phyloP scores from a whole-genome alignment of 2,888 invertebrate species.

The Aspidiotus destructor region DNA sequence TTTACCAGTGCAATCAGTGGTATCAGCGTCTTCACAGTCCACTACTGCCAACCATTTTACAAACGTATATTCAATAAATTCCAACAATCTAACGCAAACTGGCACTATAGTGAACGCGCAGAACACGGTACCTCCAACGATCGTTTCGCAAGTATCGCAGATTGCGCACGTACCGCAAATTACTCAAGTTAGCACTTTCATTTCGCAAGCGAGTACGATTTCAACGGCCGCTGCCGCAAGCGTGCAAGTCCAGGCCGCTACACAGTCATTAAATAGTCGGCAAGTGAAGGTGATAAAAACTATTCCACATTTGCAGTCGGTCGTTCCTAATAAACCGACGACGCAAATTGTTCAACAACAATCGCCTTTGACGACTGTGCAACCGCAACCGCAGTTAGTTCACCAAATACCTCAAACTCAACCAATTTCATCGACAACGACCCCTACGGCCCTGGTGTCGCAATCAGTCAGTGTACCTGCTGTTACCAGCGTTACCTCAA shows the following conservation, averaged over 20 bases:
- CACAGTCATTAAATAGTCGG: slow-evolving; percentile 3
- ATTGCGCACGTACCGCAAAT: background rate
- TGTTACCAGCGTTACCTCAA: slow-evolving; percentile 5
- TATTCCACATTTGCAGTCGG: slow-evolving; percentile 35
- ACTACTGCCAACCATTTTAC: slow-evolving; percentile 1
- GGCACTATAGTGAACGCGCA: background rate
- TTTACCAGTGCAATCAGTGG: background rate
- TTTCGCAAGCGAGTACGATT: background rate
- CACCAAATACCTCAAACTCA: slow-evolving; percentile 3
- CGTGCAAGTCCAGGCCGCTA: background rate
- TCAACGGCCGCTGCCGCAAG: background rate
- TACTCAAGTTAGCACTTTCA: background rate
- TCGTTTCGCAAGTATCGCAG: background rate
- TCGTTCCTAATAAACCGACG: slow-evolving; percentile 1
- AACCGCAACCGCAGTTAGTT: slow-evolving; percentile 39
- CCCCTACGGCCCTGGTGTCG: background rate
- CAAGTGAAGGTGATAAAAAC: slow-evolving; percentile 35
- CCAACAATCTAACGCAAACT: background rate
- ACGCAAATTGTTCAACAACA: background rate
- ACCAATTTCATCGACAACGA: background rate
- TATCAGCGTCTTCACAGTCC: slow-evolving; percentile 14
- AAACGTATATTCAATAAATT: slow-evolving; percentile 8
- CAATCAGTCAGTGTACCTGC: slow-evolving; percentile 4
- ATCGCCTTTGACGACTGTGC: slow-evolving; percentile 34
- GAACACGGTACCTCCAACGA: background rate